Evolutionary conservation across 2,113 vertebrate species (phyloP).

Genomic region (Phalacrocorax brasilianus): DNA sequence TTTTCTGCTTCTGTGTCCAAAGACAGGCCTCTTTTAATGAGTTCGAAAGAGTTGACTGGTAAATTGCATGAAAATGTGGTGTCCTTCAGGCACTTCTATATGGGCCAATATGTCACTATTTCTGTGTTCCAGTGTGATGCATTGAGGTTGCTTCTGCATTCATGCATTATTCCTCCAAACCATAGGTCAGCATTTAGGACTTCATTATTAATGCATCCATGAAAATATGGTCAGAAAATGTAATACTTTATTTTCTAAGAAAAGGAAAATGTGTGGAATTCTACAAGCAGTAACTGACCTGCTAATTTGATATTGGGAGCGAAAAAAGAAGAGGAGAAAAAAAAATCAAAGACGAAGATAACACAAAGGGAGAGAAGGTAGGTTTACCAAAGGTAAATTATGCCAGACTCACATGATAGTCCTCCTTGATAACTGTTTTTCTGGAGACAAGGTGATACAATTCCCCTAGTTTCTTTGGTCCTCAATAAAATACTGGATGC

Average conservation of each 20-base stretch:
- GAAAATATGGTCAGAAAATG: not conserved
- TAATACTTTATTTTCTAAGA: not conserved
- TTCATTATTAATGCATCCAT: not conserved
- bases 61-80: not conserved
- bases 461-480: not conserved
- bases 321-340: not conserved
- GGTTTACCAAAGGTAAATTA: not conserved
- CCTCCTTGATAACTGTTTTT: not conserved
- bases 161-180: not conserved
- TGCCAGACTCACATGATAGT: not conserved
- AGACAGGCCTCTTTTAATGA: not conserved
- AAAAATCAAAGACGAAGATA: not conserved
- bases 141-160: not conserved
- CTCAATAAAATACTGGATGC: not conserved
- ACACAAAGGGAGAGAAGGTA: not conserved
- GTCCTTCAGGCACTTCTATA: not conserved
- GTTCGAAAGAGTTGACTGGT: not conserved
- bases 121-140: not conserved
- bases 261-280: not conserved
- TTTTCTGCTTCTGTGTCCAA: not conserved
- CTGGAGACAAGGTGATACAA: not conserved
- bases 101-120: not conserved
- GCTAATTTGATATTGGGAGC: not conserved
- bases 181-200: not conserved
- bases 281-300: not conserved